Evolutionary conservation across 2,113 vertebrate genomes (phyloP), one percentile per base, ranked within the genome.

Genomic region (Pelodiscus sinensis): DNA sequence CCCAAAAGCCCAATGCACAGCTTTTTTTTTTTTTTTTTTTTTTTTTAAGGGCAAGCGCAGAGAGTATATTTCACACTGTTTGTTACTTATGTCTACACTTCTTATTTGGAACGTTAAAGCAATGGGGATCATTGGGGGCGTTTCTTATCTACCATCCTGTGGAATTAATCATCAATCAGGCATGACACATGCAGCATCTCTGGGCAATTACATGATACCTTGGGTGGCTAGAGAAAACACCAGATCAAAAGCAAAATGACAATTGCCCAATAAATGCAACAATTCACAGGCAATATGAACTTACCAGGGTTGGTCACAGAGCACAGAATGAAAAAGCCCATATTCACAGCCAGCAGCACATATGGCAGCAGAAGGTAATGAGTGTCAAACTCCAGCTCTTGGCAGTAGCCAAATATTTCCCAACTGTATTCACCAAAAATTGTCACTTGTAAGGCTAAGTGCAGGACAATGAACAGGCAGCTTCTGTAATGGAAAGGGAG

Each of bases 371-470:
- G 97, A 56, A 99, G 98, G 25, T 96, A 97, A 9, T 81, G 81
- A 51, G 97, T 79, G 68, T 95, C 96, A 60, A 98, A 98, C 78
- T 98, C 99, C 98, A 99, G 98, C 89, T 99, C 98, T 85, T 94
- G 97, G 95, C 99, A 99, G 97, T 98, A 99, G 82, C 96, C 97
- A 75, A 99, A 97, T 87, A 99, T 97, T 75, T 99, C 99, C 91
- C 98, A 99, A 16, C 98, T 98, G 93, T 99, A 99, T 29, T 99
- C 99, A 21, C 96, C 97, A 55, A 98, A 99, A 81, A 99, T 98
- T 2, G 97, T 96, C 0, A 88, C 98, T 95, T 99, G 98, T 94
- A 99, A 90, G 84, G 98, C 75, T 57, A 99, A 1, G 35, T 99
- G 99, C 92, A 99, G 90, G n/a, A 95, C 95, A 83, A 99, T 87